Conservation (phyloP, 2,888 invertebrate genomes). For the Protonemura montana region DNA sequence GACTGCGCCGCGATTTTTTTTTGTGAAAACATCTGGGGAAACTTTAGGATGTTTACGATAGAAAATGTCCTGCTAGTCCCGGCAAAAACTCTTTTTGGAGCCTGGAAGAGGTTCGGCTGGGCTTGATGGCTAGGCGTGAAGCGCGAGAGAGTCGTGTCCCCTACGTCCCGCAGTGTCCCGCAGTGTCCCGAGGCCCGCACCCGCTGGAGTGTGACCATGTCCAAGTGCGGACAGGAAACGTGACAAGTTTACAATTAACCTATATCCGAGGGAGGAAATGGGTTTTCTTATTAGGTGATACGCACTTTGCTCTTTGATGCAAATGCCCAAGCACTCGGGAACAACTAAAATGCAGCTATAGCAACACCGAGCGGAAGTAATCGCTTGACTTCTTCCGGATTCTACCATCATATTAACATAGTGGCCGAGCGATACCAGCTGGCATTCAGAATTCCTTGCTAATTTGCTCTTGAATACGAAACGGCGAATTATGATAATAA, state of each 20-base stretch:
- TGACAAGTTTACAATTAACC: neutral
- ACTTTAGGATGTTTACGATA: neutral
- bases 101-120: neutral
- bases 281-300: slow-evolving; percentile 12
- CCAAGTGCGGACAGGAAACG: neutral
- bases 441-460: slow-evolving; percentile 13
- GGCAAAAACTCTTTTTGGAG: no score
- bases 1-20: neutral
- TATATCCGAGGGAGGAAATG: slow-evolving; percentile 7
- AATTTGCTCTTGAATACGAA: slow-evolving; percentile 22
- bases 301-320: neutral
- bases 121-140: no score
- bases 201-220: neutral
- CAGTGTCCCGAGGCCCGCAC: neutral
- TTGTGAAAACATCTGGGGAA: neutral
- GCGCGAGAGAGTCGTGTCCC: no score
- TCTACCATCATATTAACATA: neutral
- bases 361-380: slow-evolving; percentile 20
- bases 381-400: slow-evolving; percentile 33
- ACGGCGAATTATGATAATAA: neutral
- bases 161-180: neutral
- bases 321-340: neutral
- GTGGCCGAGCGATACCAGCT: slow-evolving; percentile 16
- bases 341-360: neutral
- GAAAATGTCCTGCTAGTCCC: no score